phyloP scores from a whole-genome alignment of 2,888 invertebrate genomes.

The Stenodema calcarata region DNA sequence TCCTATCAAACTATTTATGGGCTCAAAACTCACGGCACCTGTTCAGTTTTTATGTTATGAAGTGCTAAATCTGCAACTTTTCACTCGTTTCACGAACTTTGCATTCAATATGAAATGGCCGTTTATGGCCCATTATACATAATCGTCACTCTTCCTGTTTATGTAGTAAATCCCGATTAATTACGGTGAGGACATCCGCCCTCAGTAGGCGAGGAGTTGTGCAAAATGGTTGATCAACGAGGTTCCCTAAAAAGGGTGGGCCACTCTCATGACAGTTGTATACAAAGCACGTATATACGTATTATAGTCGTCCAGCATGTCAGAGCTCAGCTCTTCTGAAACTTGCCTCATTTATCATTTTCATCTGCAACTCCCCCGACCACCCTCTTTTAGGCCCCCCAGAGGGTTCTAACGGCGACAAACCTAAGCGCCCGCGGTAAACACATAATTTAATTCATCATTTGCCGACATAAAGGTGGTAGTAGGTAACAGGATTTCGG shows the following conservation, averaged over 20 bases:
- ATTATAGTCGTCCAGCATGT: background rate
- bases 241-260: background rate
- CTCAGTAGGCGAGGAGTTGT: background rate
- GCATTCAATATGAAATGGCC: no score
- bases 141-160: no score
- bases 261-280: background rate
- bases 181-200: background rate
- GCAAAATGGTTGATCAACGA: background rate
- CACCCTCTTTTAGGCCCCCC: background rate
- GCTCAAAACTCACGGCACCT: no score
- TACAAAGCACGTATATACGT: background rate
- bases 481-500: background rate
- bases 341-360: conserved; percentile 19
- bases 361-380: background rate
- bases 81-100: no score
- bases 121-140: no score
- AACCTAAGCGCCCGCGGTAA: background rate
- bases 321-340: background rate
- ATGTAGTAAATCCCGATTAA: background rate
- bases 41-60: no score
- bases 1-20: no score
- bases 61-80: no score
- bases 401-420: background rate
- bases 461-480: conserved; percentile 6
- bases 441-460: conserved; percentile 19